Evolutionary conservation across 1,140 invertebrate genomes (phyloP).

Genomic region (Delia radicum): DNA sequence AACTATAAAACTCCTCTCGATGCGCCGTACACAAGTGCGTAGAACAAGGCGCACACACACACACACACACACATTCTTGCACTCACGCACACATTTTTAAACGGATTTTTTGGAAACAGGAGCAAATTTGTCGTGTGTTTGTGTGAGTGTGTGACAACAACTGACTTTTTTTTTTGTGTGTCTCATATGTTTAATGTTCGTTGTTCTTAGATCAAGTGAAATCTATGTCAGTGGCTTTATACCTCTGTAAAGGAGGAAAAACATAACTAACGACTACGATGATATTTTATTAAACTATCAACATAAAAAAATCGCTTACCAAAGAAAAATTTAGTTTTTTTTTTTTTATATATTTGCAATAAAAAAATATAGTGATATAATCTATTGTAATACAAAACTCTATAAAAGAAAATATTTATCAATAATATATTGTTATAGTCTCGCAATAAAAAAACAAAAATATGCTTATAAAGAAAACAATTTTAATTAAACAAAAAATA

Average conservation of each 20-base stretch:
- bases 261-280: not conserved
- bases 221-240: constrained; percentile 3
- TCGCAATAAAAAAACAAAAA: not conserved
- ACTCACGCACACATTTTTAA: not conserved
- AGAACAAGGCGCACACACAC: not conserved
- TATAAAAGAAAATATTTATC: not conserved
- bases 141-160: not conserved
- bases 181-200: not conserved
- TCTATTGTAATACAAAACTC: not conserved
- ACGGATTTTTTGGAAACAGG: not conserved
- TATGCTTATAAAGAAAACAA: not conserved
- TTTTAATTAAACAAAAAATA: not conserved
- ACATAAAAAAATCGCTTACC: not conserved
- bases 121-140: not conserved
- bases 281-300: not conserved
- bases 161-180: not conserved
- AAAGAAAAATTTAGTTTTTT: not conserved
- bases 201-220: not conserved
- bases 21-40: not conserved
- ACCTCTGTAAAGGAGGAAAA: not conserved
- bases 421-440: not conserved
- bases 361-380: not conserved
- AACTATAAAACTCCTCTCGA: not conserved
- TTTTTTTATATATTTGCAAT: not conserved
- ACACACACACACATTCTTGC: not conserved